These are phyloP conservation scores for Hermodice carunculata DNA, from an alignment of 2,888 invertebrate genomes.

Conservation along the genomic window DNA sequence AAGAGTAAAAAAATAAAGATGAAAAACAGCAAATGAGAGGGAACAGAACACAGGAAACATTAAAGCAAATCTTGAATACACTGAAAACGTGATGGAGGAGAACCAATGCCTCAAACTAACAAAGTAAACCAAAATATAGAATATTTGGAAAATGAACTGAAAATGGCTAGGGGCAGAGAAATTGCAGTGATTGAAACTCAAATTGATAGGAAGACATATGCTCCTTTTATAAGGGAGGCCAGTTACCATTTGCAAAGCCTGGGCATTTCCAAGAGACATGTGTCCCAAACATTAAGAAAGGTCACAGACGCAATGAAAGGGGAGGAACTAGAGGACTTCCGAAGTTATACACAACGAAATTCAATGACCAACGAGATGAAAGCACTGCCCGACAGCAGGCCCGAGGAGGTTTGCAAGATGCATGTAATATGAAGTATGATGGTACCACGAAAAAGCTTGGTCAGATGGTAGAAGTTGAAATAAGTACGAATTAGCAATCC, in stretches of 20 bases:
- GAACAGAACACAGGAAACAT: too few relatives aligned
- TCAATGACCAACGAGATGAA: not conserved
- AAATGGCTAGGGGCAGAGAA: too few relatives aligned
- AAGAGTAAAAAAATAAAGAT: too few relatives aligned
- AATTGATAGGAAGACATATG: too few relatives aligned
- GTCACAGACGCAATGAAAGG: not conserved
- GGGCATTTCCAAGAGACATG: not conserved
- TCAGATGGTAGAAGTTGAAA: not conserved
- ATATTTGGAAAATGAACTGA: too few relatives aligned
- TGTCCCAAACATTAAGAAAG: not conserved
- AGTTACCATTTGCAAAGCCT: not conserved
- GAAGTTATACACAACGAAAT: not conserved
- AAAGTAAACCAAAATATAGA: too few relatives aligned
- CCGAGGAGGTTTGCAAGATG: not conserved
- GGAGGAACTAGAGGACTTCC: not conserved
- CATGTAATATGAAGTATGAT: not conserved
- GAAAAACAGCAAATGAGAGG: too few relatives aligned
- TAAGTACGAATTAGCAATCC: too few relatives aligned
- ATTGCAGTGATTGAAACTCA: not conserved
- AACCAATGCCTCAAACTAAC: too few relatives aligned
- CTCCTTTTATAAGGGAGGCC: not conserved
- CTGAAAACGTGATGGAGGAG: too few relatives aligned
- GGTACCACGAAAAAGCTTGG: not conserved
- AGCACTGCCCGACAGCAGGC: not conserved
- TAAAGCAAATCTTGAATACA: too few relatives aligned